Conservation (phyloP, 2,888 invertebrate genomes). For the Diarsia mendica region DNA sequence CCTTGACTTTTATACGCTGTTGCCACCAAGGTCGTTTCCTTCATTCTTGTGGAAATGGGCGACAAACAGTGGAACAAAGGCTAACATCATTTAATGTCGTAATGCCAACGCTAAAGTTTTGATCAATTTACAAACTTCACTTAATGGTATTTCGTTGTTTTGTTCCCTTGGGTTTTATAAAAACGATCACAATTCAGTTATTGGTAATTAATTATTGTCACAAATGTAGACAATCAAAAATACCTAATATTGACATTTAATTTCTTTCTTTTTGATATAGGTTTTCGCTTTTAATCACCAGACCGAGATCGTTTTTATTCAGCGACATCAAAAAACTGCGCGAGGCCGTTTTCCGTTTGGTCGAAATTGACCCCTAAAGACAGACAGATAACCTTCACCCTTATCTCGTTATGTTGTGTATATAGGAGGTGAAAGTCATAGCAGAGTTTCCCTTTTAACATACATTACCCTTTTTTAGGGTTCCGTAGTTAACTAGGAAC, state of each 20-base stretch:
- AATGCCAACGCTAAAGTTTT: slow-evolving; percentile 60
- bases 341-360: not conserved
- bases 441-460: not conserved
- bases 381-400: not conserved
- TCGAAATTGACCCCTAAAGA: not conserved
- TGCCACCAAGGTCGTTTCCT: slow-evolving; percentile 20
- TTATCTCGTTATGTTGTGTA: not conserved
- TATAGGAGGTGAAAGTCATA: not conserved
- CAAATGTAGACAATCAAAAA: not conserved
- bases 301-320: not conserved
- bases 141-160: slow-evolving; percentile 58
- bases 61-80: slow-evolving; percentile 43
- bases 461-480: not conserved
- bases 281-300: not conserved
- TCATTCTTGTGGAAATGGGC: slow-evolving; percentile 31
- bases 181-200: slow-evolving; percentile 18
- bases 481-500: too few species aligned
- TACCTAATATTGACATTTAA: not conserved
- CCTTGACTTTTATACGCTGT: not conserved
- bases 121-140: slow-evolving; percentile 62
- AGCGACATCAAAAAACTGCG: not conserved
- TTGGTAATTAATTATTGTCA: slow-evolving; percentile 3
- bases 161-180: slow-evolving; percentile 32
- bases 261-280: not conserved
- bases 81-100: slow-evolving; percentile 60